A percentile compares a stretch with the other conserved stretches of the same genome.
These are phyloP conservation scores for Lamellibrachia satsuma DNA, from an alignment of 2,888 invertebrate genomes.

Conservation along the genomic window DNA sequence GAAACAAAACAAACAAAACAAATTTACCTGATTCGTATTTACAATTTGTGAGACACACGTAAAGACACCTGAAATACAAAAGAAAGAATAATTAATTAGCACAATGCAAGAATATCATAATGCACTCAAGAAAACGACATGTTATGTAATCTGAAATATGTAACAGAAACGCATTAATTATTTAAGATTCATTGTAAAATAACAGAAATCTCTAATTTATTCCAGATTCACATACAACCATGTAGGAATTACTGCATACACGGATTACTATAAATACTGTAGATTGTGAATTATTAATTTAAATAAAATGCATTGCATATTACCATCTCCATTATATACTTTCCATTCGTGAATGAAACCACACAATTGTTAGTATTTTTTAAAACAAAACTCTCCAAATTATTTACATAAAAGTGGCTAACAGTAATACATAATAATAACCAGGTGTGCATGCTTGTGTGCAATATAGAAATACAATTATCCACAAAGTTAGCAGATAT, in stretches of 20 bases:
- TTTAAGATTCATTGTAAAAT: too few species aligned
- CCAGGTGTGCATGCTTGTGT: neutral
- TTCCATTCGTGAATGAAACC: neutral
- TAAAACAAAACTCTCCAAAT: neutral
- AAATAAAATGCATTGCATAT: neutral
- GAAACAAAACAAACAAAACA: slow-evolving; percentile 23
- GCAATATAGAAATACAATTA: neutral
- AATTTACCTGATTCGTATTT: slow-evolving; percentile 65
- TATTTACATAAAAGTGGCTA: neutral
- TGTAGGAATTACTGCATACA: too few species aligned
- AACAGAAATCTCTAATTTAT: neutral
- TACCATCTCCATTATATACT: neutral
- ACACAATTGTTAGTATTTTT: neutral
- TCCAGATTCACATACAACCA: neutral
- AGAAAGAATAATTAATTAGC: neutral
- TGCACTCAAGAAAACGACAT: neutral
- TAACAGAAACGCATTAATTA: neutral
- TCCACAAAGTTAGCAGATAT: neutral
- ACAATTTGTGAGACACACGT: slow-evolving; percentile 61
- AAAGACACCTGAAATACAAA: slow-evolving; percentile 51
- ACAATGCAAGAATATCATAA: neutral
- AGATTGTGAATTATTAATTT: neutral
- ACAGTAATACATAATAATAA: neutral
- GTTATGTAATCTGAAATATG: neutral
- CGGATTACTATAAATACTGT: neutral